These are phyloP conservation scores for Phenganax subtilis DNA, from an alignment of 92 coral and sea anemone genomes.

Conservation along the genomic window DNA sequence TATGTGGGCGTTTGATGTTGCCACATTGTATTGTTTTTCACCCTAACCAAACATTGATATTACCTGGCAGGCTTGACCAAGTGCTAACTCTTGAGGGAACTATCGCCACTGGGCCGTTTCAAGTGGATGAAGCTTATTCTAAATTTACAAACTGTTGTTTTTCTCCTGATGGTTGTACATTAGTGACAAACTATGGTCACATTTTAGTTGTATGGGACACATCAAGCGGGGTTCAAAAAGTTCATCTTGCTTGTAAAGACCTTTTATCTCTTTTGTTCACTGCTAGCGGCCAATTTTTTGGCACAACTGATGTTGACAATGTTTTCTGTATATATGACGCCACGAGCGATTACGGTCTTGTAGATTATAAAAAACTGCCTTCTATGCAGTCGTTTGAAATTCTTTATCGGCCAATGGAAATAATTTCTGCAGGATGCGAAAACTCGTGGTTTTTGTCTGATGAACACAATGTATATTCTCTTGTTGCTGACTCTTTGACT, in stretches of 20 bases:
- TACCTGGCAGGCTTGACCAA: constrained; percentile 40
- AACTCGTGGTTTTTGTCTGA: constrained; percentile 1
- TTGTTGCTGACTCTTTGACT: background rate
- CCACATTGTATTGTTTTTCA: constrained; percentile 29
- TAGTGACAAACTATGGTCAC: constrained; percentile 23
- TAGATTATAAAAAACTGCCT: background rate
- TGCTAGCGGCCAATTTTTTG: constrained; percentile 9
- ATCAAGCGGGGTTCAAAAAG: constrained; percentile 9
- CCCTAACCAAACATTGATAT: constrained; percentile 13
- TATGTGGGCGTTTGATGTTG: background rate
- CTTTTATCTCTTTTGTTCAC: background rate
- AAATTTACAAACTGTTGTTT: constrained; percentile 32
- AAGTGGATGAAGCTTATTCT: constrained; percentile 15
- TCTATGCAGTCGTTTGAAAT: too few relatives aligned
- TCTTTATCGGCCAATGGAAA: background rate
- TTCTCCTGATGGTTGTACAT: constrained; percentile 21
- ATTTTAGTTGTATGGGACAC: constrained; percentile 34
- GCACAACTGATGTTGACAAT: background rate
- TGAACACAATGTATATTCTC: background rate
- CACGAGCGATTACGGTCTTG: background rate
- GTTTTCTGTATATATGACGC: background rate
- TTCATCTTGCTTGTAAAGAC: background rate
- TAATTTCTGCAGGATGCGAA: background rate
- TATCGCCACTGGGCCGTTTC: constrained; percentile 18
- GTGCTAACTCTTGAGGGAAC: constrained; percentile 20